phyloP scores from a whole-genome alignment of 92 coral and sea anemone genomes.

The Galaxea fascicularis region DNA sequence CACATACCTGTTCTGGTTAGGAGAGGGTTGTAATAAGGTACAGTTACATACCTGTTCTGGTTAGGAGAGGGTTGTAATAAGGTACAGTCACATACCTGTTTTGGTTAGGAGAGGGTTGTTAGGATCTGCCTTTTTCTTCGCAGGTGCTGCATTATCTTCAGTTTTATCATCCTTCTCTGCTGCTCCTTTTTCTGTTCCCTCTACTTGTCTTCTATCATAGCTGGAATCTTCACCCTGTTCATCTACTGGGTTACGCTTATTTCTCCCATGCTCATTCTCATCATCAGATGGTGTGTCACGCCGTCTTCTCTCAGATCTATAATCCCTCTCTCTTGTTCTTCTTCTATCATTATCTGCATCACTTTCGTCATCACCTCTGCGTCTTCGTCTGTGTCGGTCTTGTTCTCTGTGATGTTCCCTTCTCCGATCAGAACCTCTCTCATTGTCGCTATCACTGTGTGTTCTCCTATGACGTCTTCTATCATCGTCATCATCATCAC shows the following conservation, averaged over 20 bases:
- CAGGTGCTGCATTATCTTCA: slow-evolving; percentile 15
- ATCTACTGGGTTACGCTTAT: background rate
- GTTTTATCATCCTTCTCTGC: slow-evolving; percentile 38
- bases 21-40: too few relatives aligned
- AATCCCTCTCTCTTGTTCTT: slow-evolving; percentile 38
- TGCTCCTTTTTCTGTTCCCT: slow-evolving; percentile 7
- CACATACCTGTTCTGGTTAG: too few relatives aligned
- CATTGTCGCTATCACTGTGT: slow-evolving; percentile 61
- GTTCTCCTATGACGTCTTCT: slow-evolving; percentile 31
- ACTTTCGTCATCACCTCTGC: slow-evolving; percentile 39
- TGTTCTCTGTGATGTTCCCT: slow-evolving; percentile 56
- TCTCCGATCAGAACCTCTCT: slow-evolving; percentile 18
- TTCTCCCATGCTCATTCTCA: slow-evolving; percentile 5
- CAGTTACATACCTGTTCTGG: too few relatives aligned
- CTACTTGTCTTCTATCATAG: background rate
- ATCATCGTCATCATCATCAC: slow-evolving; percentile 38
- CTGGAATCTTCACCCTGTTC: slow-evolving; percentile 1
- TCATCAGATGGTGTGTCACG: slow-evolving; percentile 49
- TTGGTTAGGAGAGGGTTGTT: slow-evolving; percentile 78
- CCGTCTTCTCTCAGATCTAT: slow-evolving; percentile 46
- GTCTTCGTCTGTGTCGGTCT: slow-evolving; percentile 47
- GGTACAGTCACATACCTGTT: slow-evolving; percentile 66
- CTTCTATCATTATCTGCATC: slow-evolving; percentile 33
- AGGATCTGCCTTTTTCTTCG: slow-evolving; percentile 56
- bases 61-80: too few relatives aligned